These are phyloP conservation scores for Cenopis cana DNA, from an alignment of 2,888 invertebrate species.

Conservation along the genomic window DNA sequence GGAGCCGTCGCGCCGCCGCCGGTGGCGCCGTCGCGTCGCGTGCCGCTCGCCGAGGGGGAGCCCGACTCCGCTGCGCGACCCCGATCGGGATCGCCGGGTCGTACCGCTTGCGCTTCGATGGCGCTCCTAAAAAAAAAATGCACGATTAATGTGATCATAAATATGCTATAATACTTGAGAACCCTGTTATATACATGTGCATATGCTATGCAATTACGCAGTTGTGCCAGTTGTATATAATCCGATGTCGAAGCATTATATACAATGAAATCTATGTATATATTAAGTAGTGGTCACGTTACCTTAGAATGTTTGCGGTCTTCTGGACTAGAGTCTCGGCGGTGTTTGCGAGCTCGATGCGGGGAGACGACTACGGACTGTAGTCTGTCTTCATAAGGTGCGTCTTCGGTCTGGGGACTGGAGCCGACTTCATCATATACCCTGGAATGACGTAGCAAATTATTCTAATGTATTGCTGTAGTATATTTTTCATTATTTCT, in stretches of 20 bases:
- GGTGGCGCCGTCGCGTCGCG: constrained; percentile 78
- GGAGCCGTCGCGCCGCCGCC: constrained; percentile 78
- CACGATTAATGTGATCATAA: background rate
- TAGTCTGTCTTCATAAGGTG: constrained; percentile 79
- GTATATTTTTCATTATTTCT: background rate
- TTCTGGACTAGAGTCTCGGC: constrained; percentile 91
- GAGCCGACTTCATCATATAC: constrained; percentile 78
- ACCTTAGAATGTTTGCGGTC: constrained; percentile 78
- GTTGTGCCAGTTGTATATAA: too few relatives aligned
- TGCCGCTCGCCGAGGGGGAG: constrained; percentile 59
- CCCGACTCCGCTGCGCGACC: constrained; percentile 60
- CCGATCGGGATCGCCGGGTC: constrained; percentile 66
- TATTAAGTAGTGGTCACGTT: background rate
- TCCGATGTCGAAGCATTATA: too few relatives aligned
- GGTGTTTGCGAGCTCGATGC: constrained; percentile 74
- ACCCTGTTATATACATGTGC: too few relatives aligned
- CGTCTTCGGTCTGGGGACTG: constrained; percentile 90
- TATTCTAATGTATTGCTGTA: background rate
- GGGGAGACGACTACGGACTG: constrained; percentile 84
- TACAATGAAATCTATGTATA: too few relatives aligned
- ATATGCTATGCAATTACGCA: too few relatives aligned
- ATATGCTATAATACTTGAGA: too few relatives aligned
- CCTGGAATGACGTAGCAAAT: constrained; percentile 55
- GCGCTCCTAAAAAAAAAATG: constrained; percentile 61
- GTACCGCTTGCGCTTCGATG: constrained; percentile 66